These are phyloP conservation scores for Arvicanthis niloticus DNA, from an alignment of 2,113 vertebrate species.

Conservation along the genomic window DNA sequence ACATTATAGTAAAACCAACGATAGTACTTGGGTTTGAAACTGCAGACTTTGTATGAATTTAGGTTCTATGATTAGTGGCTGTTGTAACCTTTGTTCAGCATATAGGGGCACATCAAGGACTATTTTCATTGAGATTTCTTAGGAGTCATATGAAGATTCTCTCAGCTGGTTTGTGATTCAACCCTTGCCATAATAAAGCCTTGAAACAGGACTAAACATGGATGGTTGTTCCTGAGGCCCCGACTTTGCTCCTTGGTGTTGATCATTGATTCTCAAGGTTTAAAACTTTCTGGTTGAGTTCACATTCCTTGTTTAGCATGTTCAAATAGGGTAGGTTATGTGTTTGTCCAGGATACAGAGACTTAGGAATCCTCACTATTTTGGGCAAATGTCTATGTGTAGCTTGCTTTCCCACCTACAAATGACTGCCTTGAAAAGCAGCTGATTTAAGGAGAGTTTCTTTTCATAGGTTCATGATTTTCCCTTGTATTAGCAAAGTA, in stretches of 20 bases:
- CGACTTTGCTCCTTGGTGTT: not conserved
- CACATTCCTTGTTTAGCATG: not conserved
- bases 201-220: not conserved
- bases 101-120: not conserved
- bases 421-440: not conserved
- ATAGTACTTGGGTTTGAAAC: not conserved
- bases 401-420: not conserved
- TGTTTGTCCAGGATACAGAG: not conserved
- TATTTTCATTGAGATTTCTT: not conserved
- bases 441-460: slow-evolving; percentile 18
- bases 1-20: slow-evolving; percentile 7
- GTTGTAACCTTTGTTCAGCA: not conserved
- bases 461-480: not conserved
- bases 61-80: not conserved
- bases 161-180: not conserved
- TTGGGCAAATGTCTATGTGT: not conserved
- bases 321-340: not conserved
- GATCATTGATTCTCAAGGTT: not conserved
- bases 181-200: not conserved
- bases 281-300: slow-evolving; percentile 26
- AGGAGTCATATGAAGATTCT: not conserved
- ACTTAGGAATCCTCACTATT: not conserved
- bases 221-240: not conserved
- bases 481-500: not conserved
- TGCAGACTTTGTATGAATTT: not conserved